These are phyloP conservation scores for Boloria euphrosyne DNA, from an alignment of 2,888 invertebrate genomes.

Conservation along the genomic window DNA sequence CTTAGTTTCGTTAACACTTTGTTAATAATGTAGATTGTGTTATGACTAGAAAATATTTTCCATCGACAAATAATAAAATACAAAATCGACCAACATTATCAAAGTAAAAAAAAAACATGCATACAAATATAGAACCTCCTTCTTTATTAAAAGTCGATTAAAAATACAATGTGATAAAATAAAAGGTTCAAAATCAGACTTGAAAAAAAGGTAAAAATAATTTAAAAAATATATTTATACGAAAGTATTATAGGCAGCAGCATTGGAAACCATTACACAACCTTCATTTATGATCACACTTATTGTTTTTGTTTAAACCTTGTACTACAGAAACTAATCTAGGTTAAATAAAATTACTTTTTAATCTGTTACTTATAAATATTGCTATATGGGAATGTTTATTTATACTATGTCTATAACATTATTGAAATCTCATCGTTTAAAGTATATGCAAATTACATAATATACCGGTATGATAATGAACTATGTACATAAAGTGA, in stretches of 20 bases:
- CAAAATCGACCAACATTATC: background rate
- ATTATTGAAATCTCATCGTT: too few species aligned
- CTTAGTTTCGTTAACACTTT: background rate
- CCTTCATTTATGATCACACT: background rate
- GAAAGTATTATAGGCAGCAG: too few species aligned
- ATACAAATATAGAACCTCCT: too few species aligned
- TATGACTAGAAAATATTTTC: constrained; percentile 14
- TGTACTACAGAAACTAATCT: constrained; percentile 1
- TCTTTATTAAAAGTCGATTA: too few species aligned
- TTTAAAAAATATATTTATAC: too few species aligned
- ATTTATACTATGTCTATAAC: background rate
- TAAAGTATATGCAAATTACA: too few species aligned
- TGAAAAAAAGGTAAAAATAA: too few species aligned
- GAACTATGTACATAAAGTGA: too few species aligned
- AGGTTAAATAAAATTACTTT: background rate
- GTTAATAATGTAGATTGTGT: background rate
- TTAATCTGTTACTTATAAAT: too few species aligned
- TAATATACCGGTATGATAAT: too few species aligned
- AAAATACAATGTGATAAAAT: background rate
- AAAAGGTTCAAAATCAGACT: too few species aligned
- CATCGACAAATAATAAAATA: background rate
- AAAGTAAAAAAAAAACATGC: background rate
- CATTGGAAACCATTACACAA: background rate
- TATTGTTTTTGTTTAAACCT: background rate
- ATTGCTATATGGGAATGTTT: background rate